Evolutionary conservation across 2,113 vertebrate species (phyloP), one percentile per base, ranked within the genome.

Genomic region (Vulpes lagopus): DNA sequence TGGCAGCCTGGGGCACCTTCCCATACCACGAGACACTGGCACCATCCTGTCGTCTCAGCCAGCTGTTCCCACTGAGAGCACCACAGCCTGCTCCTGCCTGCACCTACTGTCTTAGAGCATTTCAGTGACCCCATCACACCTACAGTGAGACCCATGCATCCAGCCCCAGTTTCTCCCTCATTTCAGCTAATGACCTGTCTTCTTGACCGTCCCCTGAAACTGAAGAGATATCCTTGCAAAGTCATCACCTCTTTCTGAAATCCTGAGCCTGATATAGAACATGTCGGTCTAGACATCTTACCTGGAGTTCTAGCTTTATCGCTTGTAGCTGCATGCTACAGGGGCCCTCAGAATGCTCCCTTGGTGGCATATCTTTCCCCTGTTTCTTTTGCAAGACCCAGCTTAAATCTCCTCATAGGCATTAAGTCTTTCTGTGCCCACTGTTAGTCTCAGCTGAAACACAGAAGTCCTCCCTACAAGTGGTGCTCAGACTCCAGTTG

Each of bases 101-200:
- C 27, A 0, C 22, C 4, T 11, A 32, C 30, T 1, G 32, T 32
- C 80, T 11, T 0, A 25, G 20, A 27, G 35, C 0, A 16, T 16
- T 14, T 43, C 20, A 0, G 82, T 78, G 15, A 0, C 20, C 35
- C 49, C 0, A 1, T 43, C 78, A 11, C 62, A 19, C 14, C 9
- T 23, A 8, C 0, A 0, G 35, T 83, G 20, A 27, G 12, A 23
- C 4, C 59, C 49, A 8, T 2, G 8, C 25, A 30, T n/a, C 83
- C 25, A 16, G 74, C 16, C 43, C 57, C 0, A 12, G 19, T 20
- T 38, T 79, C 73, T 35, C 69, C 9, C 14, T 17, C 7, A 59
- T 23, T 14, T 76, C 76, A 27, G 60, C 35, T 8, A 19, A 20
- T 1, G 65, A 49, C 60, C 38, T 22, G 73, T 90, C 38, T 71